A percentile compares a stretch with the other conserved stretches of the same genome.
phyloP scores from a whole-genome alignment of 2,113 vertebrate genomes.

The Epinephelus fuscoguttatus region DNA sequence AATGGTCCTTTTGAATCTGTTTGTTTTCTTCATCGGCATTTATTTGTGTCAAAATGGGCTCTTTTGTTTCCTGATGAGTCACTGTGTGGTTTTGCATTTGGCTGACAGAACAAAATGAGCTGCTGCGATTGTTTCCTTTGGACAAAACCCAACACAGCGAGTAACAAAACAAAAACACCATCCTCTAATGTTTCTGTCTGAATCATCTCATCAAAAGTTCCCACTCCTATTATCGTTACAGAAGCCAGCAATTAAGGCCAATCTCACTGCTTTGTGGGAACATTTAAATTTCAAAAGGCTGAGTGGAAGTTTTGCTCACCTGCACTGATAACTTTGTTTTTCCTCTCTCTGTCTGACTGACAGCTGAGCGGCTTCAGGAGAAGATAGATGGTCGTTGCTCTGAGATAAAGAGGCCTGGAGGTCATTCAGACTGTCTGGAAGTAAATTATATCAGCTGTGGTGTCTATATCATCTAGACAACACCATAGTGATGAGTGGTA shows the following conservation, averaged over 20 bases:
- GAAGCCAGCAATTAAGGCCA: slow-evolving; percentile 21
- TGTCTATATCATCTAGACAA: slow-evolving; percentile 31
- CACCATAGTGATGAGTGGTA: slow-evolving; percentile 33
- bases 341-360: slow-evolving; percentile 29
- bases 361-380: slow-evolving; percentile 29
- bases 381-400: slow-evolving; percentile 37
- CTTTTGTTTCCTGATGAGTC: slow-evolving; percentile 17
- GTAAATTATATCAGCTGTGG: slow-evolving; percentile 62
- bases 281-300: slow-evolving; percentile 7
- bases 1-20: background rate
- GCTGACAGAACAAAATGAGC: slow-evolving; percentile 12
- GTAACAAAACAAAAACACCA: background rate
- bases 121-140: background rate
- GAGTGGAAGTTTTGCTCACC: background rate
- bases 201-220: slow-evolving; percentile 33
- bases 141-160: background rate
- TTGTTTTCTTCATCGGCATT: background rate
- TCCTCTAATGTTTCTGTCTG: background rate
- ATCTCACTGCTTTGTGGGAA: slow-evolving; percentile 14
- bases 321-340: background rate
- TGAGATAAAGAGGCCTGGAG: slow-evolving; percentile 60
- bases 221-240: slow-evolving; percentile 1
- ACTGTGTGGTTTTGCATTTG: slow-evolving; percentile 6
- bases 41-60: slow-evolving; percentile 18
- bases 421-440: slow-evolving; percentile 49